Base-by-base conservation (phyloP, 2,113 vertebrate genomes). In the Chaetops frenatus region DNA sequence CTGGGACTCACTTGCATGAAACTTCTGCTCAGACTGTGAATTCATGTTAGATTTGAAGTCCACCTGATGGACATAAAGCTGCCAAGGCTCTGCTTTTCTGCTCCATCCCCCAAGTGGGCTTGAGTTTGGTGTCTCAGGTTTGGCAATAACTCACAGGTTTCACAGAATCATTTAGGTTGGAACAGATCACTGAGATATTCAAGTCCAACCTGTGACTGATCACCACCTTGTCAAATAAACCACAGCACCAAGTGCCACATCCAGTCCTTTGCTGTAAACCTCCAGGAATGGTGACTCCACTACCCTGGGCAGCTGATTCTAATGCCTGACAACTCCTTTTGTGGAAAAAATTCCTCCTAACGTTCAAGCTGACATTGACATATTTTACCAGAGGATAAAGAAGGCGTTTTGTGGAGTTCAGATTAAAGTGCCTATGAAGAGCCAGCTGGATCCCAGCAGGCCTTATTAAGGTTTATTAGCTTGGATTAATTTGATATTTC, bases 1-100 rank as follows among this genome's bases (percentile, higher is more conserved):
- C 29, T 66, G 36, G 53, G 28, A 76, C 38, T 81, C 47, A 6
- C n/a, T 65, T 40, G 38, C n/a, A 45, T 12, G n/a, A 72, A 76
- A 69, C n/a, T 28, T 48, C 35, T 70, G n/a, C 33, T 61, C 36
- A 15, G 51, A 28, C 7, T 36, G 24, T 3, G 6, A 71, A 31
- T 21, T 60, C 20, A 0, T 6, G 31, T 7, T 23, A 33, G 10
- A n/a, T 62, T 80, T 77, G 33, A 50, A 23, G 11, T 5, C 40
- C 40, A 31, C 0, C 0, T 11, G 21, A 33, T 7, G 28, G 19
- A 61, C 38, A 38, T 29, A 24, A 53, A 57, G 20, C 33, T 29
- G 15, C 5, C 2, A 2, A 14, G 23, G 14, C 56, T 66, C 27
- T 21, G 70, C 7, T 44, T 25, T 72, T 19, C 11, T 25, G 44